Conservation (phyloP, 2,113 vertebrate genomes). For the Naja naja region DNA sequence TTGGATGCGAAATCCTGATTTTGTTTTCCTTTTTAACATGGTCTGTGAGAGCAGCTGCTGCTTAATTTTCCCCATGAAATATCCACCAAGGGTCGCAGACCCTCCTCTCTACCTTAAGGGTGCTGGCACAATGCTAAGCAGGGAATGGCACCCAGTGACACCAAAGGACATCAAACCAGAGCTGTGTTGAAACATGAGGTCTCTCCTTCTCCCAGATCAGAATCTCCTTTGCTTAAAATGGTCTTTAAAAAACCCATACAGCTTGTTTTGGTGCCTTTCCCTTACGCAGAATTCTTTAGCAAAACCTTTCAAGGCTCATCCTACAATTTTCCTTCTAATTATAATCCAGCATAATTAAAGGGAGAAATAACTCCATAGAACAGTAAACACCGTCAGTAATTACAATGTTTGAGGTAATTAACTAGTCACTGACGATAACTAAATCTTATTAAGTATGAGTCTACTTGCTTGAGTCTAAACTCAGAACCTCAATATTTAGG, state of each 20-base stretch:
- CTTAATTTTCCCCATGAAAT: slow-evolving; percentile 3
- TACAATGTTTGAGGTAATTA: slow-evolving; percentile 18
- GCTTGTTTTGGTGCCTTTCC: neutral
- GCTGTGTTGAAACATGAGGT: no score
- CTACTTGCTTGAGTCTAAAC: neutral
- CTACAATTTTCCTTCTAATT: neutral
- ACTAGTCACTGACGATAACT: neutral
- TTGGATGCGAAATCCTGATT: neutral
- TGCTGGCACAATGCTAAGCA: neutral
- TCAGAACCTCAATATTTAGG: neutral
- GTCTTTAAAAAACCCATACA: neutral
- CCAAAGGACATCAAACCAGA: neutral
- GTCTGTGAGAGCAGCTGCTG: neutral
- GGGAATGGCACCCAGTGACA: neutral
- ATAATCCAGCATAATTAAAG: slow-evolving; percentile 32
- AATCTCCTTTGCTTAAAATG: neutral
- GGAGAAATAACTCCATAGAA: slow-evolving; percentile 39
- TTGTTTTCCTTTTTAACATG: neutral
- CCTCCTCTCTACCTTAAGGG: neutral
- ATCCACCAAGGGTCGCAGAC: neutral
- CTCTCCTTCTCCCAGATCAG: neutral
- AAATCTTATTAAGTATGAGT: slow-evolving; percentile 1
- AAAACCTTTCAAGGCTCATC: slow-evolving; percentile 21
- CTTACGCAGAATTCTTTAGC: neutral
- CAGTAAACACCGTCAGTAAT: slow-evolving; percentile 10